Evolutionary conservation across 2,113 vertebrate species (phyloP).

Genomic region (Antechinus flavipes): DNA sequence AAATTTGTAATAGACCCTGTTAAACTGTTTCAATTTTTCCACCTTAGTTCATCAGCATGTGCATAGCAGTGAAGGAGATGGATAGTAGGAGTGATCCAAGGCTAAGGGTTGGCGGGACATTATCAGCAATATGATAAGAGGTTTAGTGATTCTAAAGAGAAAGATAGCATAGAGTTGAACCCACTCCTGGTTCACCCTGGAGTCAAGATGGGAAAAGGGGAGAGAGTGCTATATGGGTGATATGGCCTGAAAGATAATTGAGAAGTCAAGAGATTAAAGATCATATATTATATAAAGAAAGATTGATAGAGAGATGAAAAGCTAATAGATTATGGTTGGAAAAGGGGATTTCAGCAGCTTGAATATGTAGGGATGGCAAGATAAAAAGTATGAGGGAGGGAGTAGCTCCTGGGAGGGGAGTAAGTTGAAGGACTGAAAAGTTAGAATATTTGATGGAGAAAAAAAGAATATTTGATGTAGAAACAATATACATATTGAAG

Average conservation of each 20-base stretch:
- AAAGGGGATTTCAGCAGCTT: too few relatives aligned
- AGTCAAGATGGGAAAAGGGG: neutral
- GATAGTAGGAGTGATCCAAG: neutral
- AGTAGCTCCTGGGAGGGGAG: neutral
- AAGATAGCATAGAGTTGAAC: neutral
- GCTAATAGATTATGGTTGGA: too few relatives aligned
- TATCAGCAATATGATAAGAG: neutral
- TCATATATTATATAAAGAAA: too few relatives aligned
- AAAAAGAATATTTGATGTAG: neutral
- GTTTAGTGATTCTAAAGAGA: neutral
- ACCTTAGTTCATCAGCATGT: neutral
- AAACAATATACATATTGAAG: too few relatives aligned
- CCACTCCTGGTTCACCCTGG: neutral
- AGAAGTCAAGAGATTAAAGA: too few relatives aligned
- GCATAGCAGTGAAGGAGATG: neutral
- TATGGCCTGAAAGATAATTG: neutral
- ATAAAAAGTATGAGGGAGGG: too few relatives aligned
- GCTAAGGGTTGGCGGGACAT: neutral
- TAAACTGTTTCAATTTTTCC: neutral
- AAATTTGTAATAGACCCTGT: neutral
- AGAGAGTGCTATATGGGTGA: neutral
- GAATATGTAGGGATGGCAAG: too few relatives aligned
- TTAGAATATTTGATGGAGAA: neutral
- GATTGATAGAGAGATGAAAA: too few relatives aligned
- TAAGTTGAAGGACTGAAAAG: neutral